phyloP scores from a whole-genome alignment of 2,797 vertebrate species.

The Phrynocephalus forsythii region DNA sequence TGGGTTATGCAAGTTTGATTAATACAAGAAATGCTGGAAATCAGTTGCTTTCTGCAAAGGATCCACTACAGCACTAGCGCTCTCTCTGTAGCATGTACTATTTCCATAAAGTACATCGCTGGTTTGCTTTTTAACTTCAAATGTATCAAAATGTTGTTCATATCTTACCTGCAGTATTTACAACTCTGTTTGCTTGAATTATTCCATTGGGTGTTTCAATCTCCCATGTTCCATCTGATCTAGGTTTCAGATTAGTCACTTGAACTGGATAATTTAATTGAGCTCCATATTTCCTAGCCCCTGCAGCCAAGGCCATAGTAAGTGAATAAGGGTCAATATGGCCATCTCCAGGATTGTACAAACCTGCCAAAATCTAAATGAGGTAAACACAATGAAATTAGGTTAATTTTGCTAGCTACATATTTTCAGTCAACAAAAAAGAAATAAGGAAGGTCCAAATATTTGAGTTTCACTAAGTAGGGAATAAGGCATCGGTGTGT shows the following conservation, averaged over 20 bases:
- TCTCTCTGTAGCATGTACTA: too few relatives aligned
- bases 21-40: background rate
- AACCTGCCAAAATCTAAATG: conserved; percentile 90
- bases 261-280: conserved; percentile 88
- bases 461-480: background rate
- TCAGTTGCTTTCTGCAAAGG: background rate
- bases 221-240: conserved; percentile 90
- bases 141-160: conserved; percentile 11
- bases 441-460: conserved; percentile 33
- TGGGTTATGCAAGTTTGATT: too few relatives aligned
- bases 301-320: conserved; percentile 95
- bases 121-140: background rate
- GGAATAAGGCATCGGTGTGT: background rate
- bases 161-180: conserved; percentile 90
- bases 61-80: background rate
- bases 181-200: conserved; percentile 88
- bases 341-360: conserved; percentile 95
- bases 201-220: conserved; percentile 90
- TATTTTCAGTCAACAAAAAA: background rate
- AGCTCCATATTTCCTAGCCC: conserved; percentile 94
- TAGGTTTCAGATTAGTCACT: conserved; percentile 84
- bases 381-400: conserved; percentile 36
- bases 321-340: conserved; percentile 98
- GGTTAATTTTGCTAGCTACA: conserved; percentile 12
- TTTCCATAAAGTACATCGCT: background rate